Evolutionary conservation across 2,113 vertebrate species (phyloP).

Genomic region (Nycticebus coucang): DNA sequence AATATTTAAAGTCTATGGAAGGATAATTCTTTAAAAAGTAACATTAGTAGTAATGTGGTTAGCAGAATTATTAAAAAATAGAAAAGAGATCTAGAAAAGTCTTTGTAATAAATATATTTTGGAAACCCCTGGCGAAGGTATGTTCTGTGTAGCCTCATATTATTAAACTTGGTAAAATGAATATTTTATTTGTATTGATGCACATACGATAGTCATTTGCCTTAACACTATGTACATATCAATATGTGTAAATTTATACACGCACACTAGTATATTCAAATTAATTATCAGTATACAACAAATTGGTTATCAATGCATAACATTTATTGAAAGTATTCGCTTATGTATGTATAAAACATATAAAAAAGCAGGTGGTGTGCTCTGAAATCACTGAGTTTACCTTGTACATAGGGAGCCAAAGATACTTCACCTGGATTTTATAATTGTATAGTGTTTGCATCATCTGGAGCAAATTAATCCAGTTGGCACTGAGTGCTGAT

Average conservation of each 20-base stretch:
- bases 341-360: background rate
- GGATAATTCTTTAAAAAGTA: background rate
- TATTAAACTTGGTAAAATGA: background rate
- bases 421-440: background rate
- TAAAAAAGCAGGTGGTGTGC: background rate
- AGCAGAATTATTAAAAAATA: slow-evolving; percentile 9
- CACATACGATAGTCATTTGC: background rate
- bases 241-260: background rate
- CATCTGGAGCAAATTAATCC: background rate
- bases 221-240: background rate
- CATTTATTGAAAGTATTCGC: background rate
- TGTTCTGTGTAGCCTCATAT: background rate
- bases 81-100: background rate
- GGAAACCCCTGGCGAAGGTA: background rate
- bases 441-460: background rate
- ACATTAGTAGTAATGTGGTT: background rate
- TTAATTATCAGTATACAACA: background rate
- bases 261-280: background rate
- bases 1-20: background rate
- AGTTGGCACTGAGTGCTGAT: background rate
- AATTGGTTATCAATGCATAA: background rate
- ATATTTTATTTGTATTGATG: background rate
- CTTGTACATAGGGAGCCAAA: background rate
- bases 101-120: background rate
- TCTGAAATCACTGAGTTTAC: background rate